Conservation (phyloP, 2,113 vertebrate genomes). For the Cephalopterus ornatus region DNA sequence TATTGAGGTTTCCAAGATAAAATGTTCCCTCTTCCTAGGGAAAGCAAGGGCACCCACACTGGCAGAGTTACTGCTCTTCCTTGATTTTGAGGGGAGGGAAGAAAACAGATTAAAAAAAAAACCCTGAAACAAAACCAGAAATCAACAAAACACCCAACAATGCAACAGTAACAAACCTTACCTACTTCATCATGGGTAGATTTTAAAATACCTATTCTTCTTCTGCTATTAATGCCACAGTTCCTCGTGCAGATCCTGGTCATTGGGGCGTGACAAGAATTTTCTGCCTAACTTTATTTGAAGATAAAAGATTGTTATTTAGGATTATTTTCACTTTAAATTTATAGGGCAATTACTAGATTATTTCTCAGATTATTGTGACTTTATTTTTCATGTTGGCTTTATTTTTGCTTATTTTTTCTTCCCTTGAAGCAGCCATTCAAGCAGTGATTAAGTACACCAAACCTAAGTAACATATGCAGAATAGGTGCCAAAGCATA, state of each 20-base stretch:
- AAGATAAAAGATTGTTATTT: neutral
- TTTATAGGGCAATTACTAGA: neutral
- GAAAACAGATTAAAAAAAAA: neutral
- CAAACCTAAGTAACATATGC: neutral
- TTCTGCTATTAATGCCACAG: neutral
- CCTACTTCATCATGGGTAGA: neutral
- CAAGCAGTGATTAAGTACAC: neutral
- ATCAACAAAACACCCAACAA: neutral
- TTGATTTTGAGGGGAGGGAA: neutral
- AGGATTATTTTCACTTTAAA: neutral
- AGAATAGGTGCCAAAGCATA: neutral
- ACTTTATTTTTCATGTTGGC: neutral
- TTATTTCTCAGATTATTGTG: neutral
- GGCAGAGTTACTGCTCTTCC: neutral
- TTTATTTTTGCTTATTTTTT: neutral
- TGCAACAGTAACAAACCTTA: neutral
- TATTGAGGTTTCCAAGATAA: neutral
- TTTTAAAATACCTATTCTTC: neutral
- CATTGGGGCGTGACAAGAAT: neutral
- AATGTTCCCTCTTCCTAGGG: neutral
- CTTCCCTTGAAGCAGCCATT: neutral
- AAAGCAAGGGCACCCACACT: neutral
- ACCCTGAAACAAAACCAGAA: fast-evolving
- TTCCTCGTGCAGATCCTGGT: neutral
- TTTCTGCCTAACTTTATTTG: neutral